Evolutionary conservation across 2,797 vertebrate species (phyloP).

Genomic region (Alfaro cultratus): DNA sequence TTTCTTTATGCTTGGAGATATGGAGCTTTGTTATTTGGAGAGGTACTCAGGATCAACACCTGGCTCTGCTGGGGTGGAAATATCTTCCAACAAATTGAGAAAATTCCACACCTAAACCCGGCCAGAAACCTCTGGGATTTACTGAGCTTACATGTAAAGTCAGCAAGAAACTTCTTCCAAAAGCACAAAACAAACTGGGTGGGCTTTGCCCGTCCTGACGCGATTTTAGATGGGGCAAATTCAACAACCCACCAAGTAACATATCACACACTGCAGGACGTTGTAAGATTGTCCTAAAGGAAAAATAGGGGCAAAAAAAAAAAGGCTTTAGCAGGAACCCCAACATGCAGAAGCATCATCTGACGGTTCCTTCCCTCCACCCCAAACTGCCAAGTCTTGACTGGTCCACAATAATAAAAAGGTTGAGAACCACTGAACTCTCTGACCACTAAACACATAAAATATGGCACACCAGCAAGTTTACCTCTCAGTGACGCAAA

Average conservation of each 20-base stretch:
- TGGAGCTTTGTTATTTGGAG: neutral
- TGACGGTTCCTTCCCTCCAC: too few relatives aligned
- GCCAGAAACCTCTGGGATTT: neutral
- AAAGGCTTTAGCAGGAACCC: too few relatives aligned
- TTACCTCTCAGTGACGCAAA: neutral
- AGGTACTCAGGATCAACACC: slow-evolving; percentile 3
- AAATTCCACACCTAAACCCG: slow-evolving; percentile 1
- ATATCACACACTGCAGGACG: too few relatives aligned
- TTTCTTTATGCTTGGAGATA: slow-evolving; percentile 1
- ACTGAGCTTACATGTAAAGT: neutral
- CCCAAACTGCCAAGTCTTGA: too few relatives aligned
- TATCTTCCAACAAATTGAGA: slow-evolving; percentile 3
- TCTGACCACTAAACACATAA: neutral
- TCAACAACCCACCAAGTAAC: too few relatives aligned
- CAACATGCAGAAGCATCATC: too few relatives aligned
- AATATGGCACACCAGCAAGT: neutral
- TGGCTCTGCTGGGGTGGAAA: neutral
- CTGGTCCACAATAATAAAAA: too few relatives aligned
- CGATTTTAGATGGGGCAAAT: too few relatives aligned
- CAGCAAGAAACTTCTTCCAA: neutral
- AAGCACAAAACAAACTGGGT: neutral
- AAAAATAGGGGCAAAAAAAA: too few relatives aligned
- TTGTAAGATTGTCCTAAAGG: too few relatives aligned
- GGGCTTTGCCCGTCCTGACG: neutral
- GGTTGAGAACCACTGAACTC: neutral